Conservation (phyloP, 1,140 invertebrate genomes). For the Agraylea sexmaculata region DNA sequence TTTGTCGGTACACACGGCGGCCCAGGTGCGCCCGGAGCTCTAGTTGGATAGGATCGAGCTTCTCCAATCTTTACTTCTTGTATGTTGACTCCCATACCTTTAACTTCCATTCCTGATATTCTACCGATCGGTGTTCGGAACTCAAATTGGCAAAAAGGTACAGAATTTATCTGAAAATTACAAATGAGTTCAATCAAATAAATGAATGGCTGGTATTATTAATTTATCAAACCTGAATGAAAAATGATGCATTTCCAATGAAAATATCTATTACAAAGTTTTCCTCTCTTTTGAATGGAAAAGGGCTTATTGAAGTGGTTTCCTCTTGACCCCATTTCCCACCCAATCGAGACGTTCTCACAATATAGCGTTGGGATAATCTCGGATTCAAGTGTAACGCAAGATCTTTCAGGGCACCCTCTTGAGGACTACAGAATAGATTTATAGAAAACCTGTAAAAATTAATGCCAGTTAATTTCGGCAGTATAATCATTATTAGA, state of each 20-base stretch:
- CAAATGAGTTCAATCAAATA: slow-evolving; percentile 1
- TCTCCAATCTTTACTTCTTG: slow-evolving; percentile 9
- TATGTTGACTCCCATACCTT: slow-evolving; percentile 12
- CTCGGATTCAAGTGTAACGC: slow-evolving; percentile 65
- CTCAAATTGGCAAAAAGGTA: slow-evolving; percentile 16
- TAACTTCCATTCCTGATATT: slow-evolving; percentile 13
- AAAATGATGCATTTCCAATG: slow-evolving; percentile 16
- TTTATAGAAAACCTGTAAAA: slow-evolving; percentile 18
- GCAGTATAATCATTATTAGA: not conserved
- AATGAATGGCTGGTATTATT: not conserved
- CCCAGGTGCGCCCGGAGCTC: slow-evolving; percentile 4
- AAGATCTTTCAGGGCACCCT: slow-evolving; percentile 37
- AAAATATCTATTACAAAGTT: slow-evolving; percentile 18
- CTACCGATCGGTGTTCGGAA: slow-evolving; percentile 14
- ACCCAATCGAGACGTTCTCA: slow-evolving; percentile 43
- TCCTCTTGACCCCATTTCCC: slow-evolving; percentile 19
- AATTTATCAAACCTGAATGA: slow-evolving; percentile 12
- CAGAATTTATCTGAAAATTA: slow-evolving; percentile 12
- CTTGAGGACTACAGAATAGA: slow-evolving; percentile 11
- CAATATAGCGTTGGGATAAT: slow-evolving; percentile 51
- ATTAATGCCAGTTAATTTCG: not conserved
- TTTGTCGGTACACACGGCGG: not conserved
- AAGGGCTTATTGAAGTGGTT: slow-evolving; percentile 12
- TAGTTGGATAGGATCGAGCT: slow-evolving; percentile 14
- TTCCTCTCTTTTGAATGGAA: slow-evolving; percentile 14